Base-by-base conservation (phyloP, 2,888 invertebrate genomes). In the Brenthis ino region DNA sequence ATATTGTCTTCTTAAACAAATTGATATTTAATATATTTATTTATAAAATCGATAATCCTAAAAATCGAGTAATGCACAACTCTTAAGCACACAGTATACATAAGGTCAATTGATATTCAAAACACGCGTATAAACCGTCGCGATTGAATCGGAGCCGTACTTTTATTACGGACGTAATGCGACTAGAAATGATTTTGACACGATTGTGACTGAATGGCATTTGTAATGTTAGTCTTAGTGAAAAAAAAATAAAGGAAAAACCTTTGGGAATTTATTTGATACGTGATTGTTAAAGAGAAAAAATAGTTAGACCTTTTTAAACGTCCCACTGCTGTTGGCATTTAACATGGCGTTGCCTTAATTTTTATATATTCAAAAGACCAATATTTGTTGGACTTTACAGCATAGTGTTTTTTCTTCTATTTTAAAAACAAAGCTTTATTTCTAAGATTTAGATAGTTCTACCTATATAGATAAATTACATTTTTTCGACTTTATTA, bases 131-230 rank as follows among this genome's bases (percentile, higher is more conserved):
- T 58, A 65, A 56, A 65, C 56, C 20, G 58, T 43, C 64, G 14
- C 61, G 56, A 65, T 70, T 63, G 60, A 64, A 61, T 61, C 56
- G 64, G 56, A 24, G 51, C 47, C 55, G 64, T 43, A 67, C 33
- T 47, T 43, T 24, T 43, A 33, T 64, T 64, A 57, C 55, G 48
- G 28, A 54, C 58, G 54, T 58, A 58, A 68, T 54, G 54, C 33
- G 64, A 37, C 47, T 68, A 14, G 20, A 60, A 64, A 64, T 57
- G 68, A 64, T 43, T 68, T 67, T 61, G 57, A 65, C 60, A 64
- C 50, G 64, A 70, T 64, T 67, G 51, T 16, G 55, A 65, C 56
- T 43, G 13, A 69, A 65, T 56, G 12, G 61, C 56, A 53, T 66
- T 63, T 50, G 48, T 58, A 33, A 28, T 50, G 28, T 60, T 28